Evolutionary conservation across 2,113 vertebrate species (phyloP), one percentile per base, ranked within the genome.

Genomic region (Tympanuchus pallidicinctus): DNA sequence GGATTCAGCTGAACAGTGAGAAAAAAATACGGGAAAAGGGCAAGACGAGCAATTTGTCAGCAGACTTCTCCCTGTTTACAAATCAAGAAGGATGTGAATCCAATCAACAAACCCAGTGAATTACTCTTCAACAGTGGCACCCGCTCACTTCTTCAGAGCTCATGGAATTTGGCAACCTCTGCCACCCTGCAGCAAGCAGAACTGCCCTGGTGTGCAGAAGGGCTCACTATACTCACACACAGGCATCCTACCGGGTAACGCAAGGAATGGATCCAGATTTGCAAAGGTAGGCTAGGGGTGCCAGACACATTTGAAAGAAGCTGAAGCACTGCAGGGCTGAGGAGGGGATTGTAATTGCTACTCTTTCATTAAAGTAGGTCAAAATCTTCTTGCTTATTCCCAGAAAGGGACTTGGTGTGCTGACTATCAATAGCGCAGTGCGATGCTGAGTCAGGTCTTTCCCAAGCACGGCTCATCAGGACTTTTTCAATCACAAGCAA

Each of bases 341-440:
- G 72, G 18, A 72, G 78, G 79, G 6, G n/a, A 73, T 59, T 88
- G 73, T 73, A 79, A 92, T 64, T 56, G 70, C 47, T 86, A 45
- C 5, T 5, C 19, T 91, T 93, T 3, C 13, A 74, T 80, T 52
- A 38, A 96, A 94, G 56, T 83, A 91, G 93, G 96, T 93, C 90
- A 94, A 93, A 86, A 89, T 89, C 82, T 65, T 80, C 77, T 61
- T 89, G 71, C 50, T 87, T 91, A 91, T 77, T 94, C 92, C 88
- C 94, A 90, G 69, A 74, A 80, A 88, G 82, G 72, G 69, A 93
- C 79, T 70, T 28, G 75, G 60, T 67, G 69, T 90, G 89, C 94
- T 82, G 79, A 70, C 82, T 90, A 45, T 74, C 90, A 67, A 32
- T 60, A 85, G 78, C 0, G 0, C 10, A 6, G 40, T 1, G 27